A percentile compares a stretch with the other conserved stretches of the same genome.
Evolutionary conservation across 2,113 vertebrate genomes (phyloP).

Genomic region (Hipposideros armiger): DNA sequence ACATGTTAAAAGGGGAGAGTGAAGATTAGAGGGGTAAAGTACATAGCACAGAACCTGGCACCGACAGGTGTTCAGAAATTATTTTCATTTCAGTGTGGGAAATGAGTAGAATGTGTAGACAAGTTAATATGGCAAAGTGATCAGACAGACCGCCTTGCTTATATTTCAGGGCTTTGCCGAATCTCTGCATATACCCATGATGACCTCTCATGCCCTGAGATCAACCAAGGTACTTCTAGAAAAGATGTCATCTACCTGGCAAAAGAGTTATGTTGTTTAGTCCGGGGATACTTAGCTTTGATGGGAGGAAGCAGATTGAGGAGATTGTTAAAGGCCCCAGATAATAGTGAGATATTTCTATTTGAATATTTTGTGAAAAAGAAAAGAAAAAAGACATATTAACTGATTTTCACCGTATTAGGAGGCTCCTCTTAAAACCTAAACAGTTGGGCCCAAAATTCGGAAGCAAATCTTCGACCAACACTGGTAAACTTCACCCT

Average conservation of each 20-base stretch:
- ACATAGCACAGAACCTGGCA: background rate
- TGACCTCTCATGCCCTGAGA: background rate
- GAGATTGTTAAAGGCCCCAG: conserved; percentile 49
- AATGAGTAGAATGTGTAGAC: conserved; percentile 1
- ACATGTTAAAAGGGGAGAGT: background rate
- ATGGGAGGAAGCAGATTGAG: conserved; percentile 45
- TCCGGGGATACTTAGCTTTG: conserved; percentile 37
- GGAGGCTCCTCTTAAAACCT: conserved; percentile 28
- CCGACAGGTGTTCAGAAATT: conserved; percentile 8
- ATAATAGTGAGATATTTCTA: conserved; percentile 39
- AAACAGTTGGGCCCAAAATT: background rate
- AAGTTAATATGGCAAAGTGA: conserved; percentile 26
- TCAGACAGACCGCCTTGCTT: background rate
- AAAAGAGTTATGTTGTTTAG: conserved; percentile 17
- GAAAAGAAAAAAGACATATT: background rate
- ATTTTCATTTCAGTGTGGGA: background rate
- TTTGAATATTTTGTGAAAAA: conserved; percentile 26
- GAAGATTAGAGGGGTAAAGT: background rate
- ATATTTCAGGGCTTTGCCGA: background rate
- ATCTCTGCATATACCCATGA: background rate
- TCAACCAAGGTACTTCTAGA: conserved; percentile 19
- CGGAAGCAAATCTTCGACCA: background rate
- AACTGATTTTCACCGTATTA: conserved; percentile 38
- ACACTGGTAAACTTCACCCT: background rate
- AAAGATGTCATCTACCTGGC: background rate